Evolutionary conservation across 2,797 vertebrate genomes (phyloP).

Genomic region (Loris lydekkerianus): DNA sequence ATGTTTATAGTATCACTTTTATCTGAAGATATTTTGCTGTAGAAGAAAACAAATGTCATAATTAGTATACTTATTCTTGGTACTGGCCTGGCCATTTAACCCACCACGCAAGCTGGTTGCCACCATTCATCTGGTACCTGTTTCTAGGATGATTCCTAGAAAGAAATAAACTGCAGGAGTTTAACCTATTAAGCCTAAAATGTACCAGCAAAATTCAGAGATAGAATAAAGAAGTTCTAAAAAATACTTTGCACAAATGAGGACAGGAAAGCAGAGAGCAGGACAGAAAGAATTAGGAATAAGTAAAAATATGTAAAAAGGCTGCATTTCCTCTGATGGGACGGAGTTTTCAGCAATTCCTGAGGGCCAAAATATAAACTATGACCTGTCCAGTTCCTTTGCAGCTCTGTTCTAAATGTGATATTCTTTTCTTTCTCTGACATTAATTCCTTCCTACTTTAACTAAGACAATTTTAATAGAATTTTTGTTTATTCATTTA

Average conservation of each 20-base stretch:
- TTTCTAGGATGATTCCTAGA: not conserved
- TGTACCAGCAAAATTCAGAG: not conserved
- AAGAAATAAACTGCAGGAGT: not conserved
- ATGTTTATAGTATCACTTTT: not conserved
- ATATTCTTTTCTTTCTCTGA: slow-evolving; percentile 36
- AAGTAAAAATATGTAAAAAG: slow-evolving; percentile 16
- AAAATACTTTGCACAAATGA: slow-evolving; percentile 19
- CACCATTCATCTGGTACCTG: not conserved
- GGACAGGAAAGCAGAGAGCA: not conserved
- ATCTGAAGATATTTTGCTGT: not conserved
- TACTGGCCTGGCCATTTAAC: not conserved
- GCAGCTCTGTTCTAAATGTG: slow-evolving; percentile 2
- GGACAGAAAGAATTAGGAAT: slow-evolving; percentile 12
- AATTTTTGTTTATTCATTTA: slow-evolving; percentile 59
- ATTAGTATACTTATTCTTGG: not conserved
- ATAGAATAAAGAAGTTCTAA: not conserved
- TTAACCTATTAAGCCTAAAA: not conserved
- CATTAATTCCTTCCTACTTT: slow-evolving; percentile 52
- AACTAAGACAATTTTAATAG: slow-evolving; percentile 9
- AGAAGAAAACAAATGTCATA: not conserved
- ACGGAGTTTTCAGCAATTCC: slow-evolving; percentile 26
- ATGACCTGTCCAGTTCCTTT: not conserved
- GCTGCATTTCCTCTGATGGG: not conserved
- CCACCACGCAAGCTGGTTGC: not conserved
- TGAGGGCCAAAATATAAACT: not conserved